phyloP scores from a whole-genome alignment of 2,797 vertebrate genomes.

The Leptodactylus fallax region DNA sequence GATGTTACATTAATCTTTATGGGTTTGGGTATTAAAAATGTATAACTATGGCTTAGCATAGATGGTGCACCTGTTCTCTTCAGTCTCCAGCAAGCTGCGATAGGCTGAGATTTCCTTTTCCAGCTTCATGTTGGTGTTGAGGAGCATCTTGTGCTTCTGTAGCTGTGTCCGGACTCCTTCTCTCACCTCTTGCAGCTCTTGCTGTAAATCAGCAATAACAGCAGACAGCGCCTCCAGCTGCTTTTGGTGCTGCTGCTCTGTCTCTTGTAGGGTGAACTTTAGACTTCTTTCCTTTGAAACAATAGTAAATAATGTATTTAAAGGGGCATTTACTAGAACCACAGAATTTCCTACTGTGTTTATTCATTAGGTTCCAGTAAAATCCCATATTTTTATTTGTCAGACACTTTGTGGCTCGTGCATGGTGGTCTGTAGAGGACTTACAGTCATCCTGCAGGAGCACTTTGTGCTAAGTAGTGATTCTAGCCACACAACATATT shows the following conservation, averaged over 20 bases:
- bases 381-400: not conserved
- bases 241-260: conserved; percentile 85
- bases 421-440: not conserved
- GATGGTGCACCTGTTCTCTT: conserved; percentile 87
- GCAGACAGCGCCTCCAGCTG: conserved; percentile 86
- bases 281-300: conserved; percentile 89
- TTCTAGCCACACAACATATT: no score
- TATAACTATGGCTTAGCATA: not conserved
- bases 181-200: conserved; percentile 87
- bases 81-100: conserved; percentile 88
- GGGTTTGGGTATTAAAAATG: not conserved
- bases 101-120: conserved; percentile 92
- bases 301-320: not conserved
- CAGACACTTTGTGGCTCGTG: no score
- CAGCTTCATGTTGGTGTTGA: conserved; percentile 94
- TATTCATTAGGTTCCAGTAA: not conserved
- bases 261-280: conserved; percentile 84
- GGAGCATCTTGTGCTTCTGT: conserved; percentile 86
- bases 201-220: conserved; percentile 85
- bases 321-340: not conserved
- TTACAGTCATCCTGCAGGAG: not conserved
- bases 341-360: not conserved
- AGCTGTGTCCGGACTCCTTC: conserved; percentile 86
- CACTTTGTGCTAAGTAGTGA: not conserved
- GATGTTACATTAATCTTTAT: not conserved